Conservation (phyloP, 2,797 vertebrate genomes). For the Pangasius larnaudii region DNA sequence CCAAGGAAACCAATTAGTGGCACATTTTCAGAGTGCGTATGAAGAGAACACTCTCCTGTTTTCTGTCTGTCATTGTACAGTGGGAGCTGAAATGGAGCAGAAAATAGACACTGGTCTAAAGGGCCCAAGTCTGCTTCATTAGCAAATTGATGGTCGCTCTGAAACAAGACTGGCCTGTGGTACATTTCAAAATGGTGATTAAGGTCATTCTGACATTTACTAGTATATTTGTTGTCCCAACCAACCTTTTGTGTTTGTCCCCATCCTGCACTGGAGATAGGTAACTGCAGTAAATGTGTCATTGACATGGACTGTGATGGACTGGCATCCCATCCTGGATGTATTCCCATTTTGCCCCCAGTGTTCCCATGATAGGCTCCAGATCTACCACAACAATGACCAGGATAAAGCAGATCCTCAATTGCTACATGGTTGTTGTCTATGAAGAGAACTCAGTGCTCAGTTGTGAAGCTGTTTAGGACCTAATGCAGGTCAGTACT, state of each 20-base stretch:
- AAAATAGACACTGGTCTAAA: not conserved
- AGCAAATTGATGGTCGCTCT: conserved; percentile 65
- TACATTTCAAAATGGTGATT: conserved; percentile 66
- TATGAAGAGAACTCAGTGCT: not conserved
- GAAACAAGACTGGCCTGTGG: conserved; percentile 61
- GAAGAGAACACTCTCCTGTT: conserved; percentile 51
- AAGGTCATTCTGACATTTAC: conserved; percentile 67
- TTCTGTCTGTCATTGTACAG: conserved; percentile 32
- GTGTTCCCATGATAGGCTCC: not conserved
- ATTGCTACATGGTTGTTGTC: not conserved
- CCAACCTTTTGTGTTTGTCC: not conserved
- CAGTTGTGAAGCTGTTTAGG: not conserved
- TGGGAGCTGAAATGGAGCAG: conserved; percentile 37
- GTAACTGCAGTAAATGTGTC: not conserved
- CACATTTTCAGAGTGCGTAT: conserved; percentile 36
- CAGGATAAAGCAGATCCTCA: not conserved
- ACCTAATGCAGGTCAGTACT: not conserved
- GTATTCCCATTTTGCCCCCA: not conserved
- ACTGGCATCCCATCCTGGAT: not conserved
- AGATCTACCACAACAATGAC: not conserved
- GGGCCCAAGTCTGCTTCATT: not conserved
- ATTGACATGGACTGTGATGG: not conserved
- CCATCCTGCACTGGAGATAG: not conserved
- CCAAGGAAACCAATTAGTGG: conserved; percentile 65
- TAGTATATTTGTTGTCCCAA: not conserved